Evolutionary conservation across 2,797 vertebrate species (phyloP).

Genomic region (Spheniscus humboldti): DNA sequence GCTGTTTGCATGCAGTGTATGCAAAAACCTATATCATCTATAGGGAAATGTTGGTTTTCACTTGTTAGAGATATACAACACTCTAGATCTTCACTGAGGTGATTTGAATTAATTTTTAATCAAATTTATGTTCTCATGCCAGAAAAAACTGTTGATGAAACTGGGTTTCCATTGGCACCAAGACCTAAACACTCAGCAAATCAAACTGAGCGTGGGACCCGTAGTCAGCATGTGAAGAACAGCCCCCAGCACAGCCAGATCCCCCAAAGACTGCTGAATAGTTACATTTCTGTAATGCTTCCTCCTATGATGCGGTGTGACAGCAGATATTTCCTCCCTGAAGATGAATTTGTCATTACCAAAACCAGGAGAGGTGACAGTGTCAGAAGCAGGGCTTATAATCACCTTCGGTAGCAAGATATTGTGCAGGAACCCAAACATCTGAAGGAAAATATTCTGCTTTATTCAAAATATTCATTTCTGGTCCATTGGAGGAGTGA

Average conservation of each 20-base stretch:
- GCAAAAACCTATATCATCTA: background rate
- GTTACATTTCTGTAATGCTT: conserved; percentile 26
- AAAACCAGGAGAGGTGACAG: background rate
- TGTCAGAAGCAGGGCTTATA: background rate
- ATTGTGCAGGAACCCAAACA: background rate
- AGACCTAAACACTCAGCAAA: conserved; percentile 25
- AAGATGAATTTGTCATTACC: conserved; percentile 4
- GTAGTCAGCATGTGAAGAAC: background rate
- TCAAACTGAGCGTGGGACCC: background rate
- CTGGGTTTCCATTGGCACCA: conserved; percentile 23
- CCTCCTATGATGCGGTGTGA: background rate
- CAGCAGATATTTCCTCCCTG: conserved; percentile 31
- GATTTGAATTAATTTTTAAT: conserved; percentile 8
- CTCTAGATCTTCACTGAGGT: background rate
- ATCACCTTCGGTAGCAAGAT: background rate
- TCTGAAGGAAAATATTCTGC: background rate
- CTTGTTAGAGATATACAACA: background rate
- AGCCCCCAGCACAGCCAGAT: background rate
- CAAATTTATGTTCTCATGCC: background rate
- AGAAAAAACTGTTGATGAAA: conserved; percentile 8
- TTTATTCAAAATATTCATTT: background rate
- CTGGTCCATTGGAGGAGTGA: background rate
- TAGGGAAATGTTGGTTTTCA: background rate
- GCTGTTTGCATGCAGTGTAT: background rate
- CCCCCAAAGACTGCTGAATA: background rate